These are phyloP conservation scores for Clavelina lepadiformis DNA, from an alignment of 23 tunicate species.

Conservation along the genomic window DNA sequence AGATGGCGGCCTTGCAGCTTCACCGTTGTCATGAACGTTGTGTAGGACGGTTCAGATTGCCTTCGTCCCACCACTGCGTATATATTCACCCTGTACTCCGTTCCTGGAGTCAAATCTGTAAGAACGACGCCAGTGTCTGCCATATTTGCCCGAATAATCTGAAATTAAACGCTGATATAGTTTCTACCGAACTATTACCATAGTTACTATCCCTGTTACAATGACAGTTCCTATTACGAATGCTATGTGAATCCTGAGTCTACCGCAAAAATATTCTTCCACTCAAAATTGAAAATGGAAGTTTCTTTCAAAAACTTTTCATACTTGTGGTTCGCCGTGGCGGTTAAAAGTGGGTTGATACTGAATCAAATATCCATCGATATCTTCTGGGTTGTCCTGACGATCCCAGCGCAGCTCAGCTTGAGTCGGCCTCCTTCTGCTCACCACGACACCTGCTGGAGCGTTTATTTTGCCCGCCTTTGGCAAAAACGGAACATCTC, in stretches of 20 bases:
- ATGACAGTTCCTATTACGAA: no score
- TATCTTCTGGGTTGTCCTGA: background rate
- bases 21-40: slow-evolving; percentile 53
- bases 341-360: slow-evolving; percentile 42
- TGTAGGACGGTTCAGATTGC: slow-evolving; percentile 46
- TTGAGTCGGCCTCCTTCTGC: background rate
- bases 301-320: background rate
- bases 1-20: no score
- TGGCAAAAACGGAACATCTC: no score
- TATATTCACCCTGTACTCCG: slow-evolving; percentile 51
- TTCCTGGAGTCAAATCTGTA: slow-evolving; percentile 49
- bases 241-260: no score
- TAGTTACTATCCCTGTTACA: no score
- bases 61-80: slow-evolving; percentile 9
- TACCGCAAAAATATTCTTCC: no score
- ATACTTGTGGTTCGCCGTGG: slow-evolving; percentile 13
- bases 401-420: slow-evolving; percentile 40
- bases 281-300: no score
- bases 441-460: slow-evolving; percentile 19
- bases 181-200: no score
- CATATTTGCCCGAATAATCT: no score
- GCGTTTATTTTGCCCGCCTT: background rate
- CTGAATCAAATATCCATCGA: slow-evolving; percentile 38
- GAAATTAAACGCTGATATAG: no score
- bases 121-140: no score